Base-by-base conservation (phyloP, 2,797 vertebrate species). In the Crocidura indochinensis region DNA sequence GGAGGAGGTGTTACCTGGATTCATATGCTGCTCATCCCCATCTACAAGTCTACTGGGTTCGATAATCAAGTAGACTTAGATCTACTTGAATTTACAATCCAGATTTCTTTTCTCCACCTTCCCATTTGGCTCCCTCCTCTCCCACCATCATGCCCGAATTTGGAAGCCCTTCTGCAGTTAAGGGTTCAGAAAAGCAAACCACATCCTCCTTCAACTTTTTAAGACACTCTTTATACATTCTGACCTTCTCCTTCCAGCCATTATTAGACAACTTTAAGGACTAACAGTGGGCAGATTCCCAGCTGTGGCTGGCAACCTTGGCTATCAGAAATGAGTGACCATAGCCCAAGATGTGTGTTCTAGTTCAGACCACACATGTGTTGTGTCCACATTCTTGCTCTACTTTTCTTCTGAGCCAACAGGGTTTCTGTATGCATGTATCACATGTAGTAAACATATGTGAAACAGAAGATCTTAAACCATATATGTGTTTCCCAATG, bases 171-270 rank as follows among this genome's bases (percentile, higher is more conserved):
- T 84, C 67, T 9, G 3, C 65, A 75, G 29, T 62, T 3, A 91
- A 64, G 47, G 74, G 31, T 84, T 84, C 80, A 47, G 29, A 81
- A 92, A 67, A 71, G 60, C 47, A 65, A 53, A 91, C 88, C 46
- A 20, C 62, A 88, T 64, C 47, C n/a, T 82, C 79, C 6, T 93
- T 47, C 53, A 71, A 78, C 91, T 51, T 84, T 88, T 56, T 53
- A n/a, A 88, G 69, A 44, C n/a, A 82, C n/a, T 68, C 60, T 46
- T 91, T 51, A n/a, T 10, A 15, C 27, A 49, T 91, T 78, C 60
- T 78, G 74, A 68, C 62, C 81, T 91, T 92, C 12, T n/a, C 27
- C 87, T 78, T 29, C 47, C 47, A 88, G 62, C 93, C 72, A 78
- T 19, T 64, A n/a, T 68, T n/a, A 44, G 46, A 62, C 67, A 90